These are phyloP conservation scores for Pseudorectes ferrugineus DNA, from an alignment of 2,113 vertebrate genomes.

Conservation along the genomic window DNA sequence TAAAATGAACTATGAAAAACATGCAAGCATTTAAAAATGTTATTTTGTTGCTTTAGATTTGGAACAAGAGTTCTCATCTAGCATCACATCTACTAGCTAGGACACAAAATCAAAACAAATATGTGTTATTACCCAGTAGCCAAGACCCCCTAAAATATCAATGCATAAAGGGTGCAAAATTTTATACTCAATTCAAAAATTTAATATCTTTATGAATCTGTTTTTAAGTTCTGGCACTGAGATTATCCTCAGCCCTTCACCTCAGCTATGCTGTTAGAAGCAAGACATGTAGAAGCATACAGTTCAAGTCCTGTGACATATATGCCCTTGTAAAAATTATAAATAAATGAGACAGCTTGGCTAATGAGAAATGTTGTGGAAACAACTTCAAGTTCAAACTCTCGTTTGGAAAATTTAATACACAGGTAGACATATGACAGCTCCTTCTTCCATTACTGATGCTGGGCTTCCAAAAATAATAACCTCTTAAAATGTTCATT, in stretches of 20 bases:
- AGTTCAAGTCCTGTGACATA: background rate
- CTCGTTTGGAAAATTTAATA: background rate
- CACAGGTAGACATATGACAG: background rate
- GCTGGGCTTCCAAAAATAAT: background rate
- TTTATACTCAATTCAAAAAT: background rate
- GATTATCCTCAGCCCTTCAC: background rate
- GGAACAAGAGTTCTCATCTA: background rate
- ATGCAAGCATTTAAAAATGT: background rate
- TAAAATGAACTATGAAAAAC: background rate
- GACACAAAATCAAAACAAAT: background rate
- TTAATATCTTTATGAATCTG: background rate
- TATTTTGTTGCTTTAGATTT: background rate
- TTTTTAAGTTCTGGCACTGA: background rate
- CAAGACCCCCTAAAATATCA: background rate
- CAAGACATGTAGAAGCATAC: background rate
- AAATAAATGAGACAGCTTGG: background rate
- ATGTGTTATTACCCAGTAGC: accelerated
- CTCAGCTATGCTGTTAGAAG: background rate
- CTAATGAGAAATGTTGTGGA: background rate
- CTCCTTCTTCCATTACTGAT: background rate
- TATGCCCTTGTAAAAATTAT: background rate
- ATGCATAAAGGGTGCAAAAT: background rate
- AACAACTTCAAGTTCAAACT: background rate
- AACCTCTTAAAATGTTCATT: background rate
- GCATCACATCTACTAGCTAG: background rate